Conservation (phyloP, 1,140 invertebrate species). For the Campodea augens region DNA sequence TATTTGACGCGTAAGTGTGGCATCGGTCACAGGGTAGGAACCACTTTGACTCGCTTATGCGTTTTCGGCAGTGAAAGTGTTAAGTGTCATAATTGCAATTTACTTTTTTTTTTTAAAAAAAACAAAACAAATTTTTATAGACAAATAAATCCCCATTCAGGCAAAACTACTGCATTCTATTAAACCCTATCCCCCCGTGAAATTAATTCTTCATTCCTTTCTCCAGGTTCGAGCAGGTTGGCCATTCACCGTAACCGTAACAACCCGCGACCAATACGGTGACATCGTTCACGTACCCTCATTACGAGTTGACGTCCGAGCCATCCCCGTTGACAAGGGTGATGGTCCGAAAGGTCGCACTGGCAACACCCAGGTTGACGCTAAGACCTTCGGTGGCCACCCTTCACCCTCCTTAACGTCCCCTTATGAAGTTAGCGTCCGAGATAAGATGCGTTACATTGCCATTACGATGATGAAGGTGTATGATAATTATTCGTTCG, state of each 20-base stretch:
- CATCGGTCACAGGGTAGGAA: too few relatives aligned
- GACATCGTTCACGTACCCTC: constrained; percentile 64
- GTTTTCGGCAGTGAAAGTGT: too few relatives aligned
- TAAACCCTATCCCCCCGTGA: too few relatives aligned
- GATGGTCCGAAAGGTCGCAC: constrained; percentile 26
- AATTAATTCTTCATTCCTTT: too few relatives aligned
- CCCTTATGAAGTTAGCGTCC: constrained; percentile 69
- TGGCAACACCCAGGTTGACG: constrained; percentile 38
- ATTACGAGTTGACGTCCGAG: constrained; percentile 66
- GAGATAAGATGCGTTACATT: constrained; percentile 84
- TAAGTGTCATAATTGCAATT: too few relatives aligned
- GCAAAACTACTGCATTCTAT: too few relatives aligned
- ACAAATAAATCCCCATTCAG: too few relatives aligned
- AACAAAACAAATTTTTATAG: too few relatives aligned
- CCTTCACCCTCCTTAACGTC: constrained; percentile 46
- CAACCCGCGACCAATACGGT: constrained; percentile 82
- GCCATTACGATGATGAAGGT: constrained; percentile 84
- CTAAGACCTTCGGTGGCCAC: constrained; percentile 48
- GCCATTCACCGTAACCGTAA: constrained; percentile 58
- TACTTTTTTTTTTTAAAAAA: too few relatives aligned
- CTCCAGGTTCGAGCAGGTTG: constrained; percentile 62
- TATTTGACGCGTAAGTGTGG: too few relatives aligned
- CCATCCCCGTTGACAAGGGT: constrained; percentile 44
- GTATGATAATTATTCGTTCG: constrained; percentile 90
- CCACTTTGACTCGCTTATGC: too few relatives aligned